Percentiles rank a stretch among this genome's conserved stretches.
phyloP scores from a whole-genome alignment of 1,140 invertebrate genomes.

The Diplogasteroides magnus region DNA sequence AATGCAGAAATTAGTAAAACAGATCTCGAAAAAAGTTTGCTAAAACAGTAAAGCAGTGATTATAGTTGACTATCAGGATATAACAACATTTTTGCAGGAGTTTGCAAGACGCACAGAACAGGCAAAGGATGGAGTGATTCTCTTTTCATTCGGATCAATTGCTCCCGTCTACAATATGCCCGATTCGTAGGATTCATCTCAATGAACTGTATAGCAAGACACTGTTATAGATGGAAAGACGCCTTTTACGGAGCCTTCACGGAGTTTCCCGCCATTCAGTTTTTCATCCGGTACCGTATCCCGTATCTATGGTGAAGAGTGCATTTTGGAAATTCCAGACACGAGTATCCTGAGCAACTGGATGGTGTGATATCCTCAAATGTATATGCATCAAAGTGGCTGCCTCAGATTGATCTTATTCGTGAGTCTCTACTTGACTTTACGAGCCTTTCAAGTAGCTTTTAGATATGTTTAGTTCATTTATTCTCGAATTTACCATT shows the following conservation, averaged over 20 bases:
- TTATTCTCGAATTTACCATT: too few species aligned
- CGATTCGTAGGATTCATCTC: not conserved
- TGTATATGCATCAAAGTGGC: slow-evolving; percentile 16
- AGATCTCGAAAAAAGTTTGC: too few species aligned
- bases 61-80: not conserved
- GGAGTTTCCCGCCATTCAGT: slow-evolving; percentile 9
- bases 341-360: not conserved
- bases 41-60: too few species aligned
- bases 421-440: not conserved
- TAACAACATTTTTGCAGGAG: not conserved
- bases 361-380: not conserved
- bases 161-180: slow-evolving; percentile 8
- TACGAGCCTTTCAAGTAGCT: too few species aligned
- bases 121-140: slow-evolving; percentile 1
- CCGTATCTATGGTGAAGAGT: not conserved
- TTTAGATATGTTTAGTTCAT: too few species aligned
- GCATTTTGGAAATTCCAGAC: not conserved
- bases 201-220: not conserved
- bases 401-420: slow-evolving; percentile 17
- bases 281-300: not conserved
- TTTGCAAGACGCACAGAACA: slow-evolving; percentile 6
- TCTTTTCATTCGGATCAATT: slow-evolving; percentile 4
- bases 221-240: slow-evolving; percentile 5
- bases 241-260: slow-evolving; percentile 6
- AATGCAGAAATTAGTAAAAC: too few species aligned